Conservation (phyloP, 1,140 invertebrate species). For the Geopemphigus sp. region DNA sequence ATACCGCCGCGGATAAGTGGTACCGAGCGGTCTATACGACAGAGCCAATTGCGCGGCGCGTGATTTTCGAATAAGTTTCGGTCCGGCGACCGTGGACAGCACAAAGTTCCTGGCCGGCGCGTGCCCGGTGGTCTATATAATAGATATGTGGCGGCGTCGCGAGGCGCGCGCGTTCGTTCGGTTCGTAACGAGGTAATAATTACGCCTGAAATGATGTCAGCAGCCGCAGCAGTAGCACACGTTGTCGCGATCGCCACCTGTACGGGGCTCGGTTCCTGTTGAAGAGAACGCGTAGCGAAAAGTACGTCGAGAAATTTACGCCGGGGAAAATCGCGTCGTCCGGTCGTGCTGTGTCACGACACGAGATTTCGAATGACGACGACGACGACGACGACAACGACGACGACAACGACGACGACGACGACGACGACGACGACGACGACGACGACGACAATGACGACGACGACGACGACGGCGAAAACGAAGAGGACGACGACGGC, state of each 20-base stretch:
- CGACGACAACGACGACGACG: too few relatives aligned
- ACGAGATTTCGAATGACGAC: neutral
- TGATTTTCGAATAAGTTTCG: too few relatives aligned
- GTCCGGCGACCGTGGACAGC: too few relatives aligned
- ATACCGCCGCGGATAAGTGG: too few relatives aligned
- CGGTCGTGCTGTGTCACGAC: too few relatives aligned
- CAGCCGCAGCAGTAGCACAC: neutral
- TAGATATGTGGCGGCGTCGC: constrained; percentile 1
- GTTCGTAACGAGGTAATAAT: constrained; percentile 2
- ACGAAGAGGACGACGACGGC: too few relatives aligned
- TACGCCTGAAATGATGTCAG: constrained; percentile 12
- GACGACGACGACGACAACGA: neutral
- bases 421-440: too few relatives aligned
- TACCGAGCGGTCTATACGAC: too few relatives aligned
- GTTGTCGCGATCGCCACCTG: neutral
- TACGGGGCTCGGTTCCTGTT: constrained; percentile 15
- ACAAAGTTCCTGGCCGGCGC: too few relatives aligned
- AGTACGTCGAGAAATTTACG: neutral
- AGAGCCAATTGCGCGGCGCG: too few relatives aligned
- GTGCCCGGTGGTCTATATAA: too few relatives aligned
- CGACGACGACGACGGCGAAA: neutral
- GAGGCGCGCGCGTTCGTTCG: constrained; percentile 4
- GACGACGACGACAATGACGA: neutral
- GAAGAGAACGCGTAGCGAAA: neutral
- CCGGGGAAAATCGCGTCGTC: neutral